Evolutionary conservation across 2,888 invertebrate species (phyloP), one percentile per base, ranked within the genome.

Genomic region (Drosophila nr. medialis): DNA sequence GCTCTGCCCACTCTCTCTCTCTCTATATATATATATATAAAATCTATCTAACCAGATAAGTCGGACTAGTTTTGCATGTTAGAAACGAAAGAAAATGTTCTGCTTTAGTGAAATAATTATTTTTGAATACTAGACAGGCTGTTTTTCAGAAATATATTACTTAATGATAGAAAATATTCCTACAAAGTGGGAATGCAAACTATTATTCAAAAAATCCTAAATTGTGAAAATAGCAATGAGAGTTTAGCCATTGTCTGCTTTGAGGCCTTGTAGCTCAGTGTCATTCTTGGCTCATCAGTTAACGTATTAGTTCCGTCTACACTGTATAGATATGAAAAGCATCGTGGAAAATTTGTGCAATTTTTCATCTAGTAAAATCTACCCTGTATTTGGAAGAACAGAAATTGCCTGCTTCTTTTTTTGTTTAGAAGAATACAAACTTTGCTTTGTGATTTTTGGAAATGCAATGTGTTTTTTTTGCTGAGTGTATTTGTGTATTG

Each of bases 311-410:
- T 40, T 40, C 5, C 34, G 13, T 11, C 4, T 34, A 34, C 13
- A 13, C 13, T 34, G 5, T 32, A 4, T 10, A 3, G 8, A 38
- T 10, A 18, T 40, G 15, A 11, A 42, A 11, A 11, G 6, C 11
- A 21, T 0, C 1, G 2, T 42, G 2, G n/a, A 11, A 42, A 11
- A 21, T 45, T 0, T 0, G 4, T 4, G 4, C 15, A 45, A 21
- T 15, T 21, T 15, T 21, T 21, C 10, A 3, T 15, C 7, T 24
- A 45, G 15, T 13, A 24, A 24, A 45, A 8, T 45, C 8, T 15
- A 15, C 1, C 8, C 7, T 15, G 4, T 38, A 4, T 13, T 15
- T 21, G 6, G 38, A 38, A 18, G 4, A 38, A 38, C 38, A 38
- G 38, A 2, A 18, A 38, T 18, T 1, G 8, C 8, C 8, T 18